Conservation (phyloP, 2,888 invertebrate genomes). For the Tachina lurida region DNA sequence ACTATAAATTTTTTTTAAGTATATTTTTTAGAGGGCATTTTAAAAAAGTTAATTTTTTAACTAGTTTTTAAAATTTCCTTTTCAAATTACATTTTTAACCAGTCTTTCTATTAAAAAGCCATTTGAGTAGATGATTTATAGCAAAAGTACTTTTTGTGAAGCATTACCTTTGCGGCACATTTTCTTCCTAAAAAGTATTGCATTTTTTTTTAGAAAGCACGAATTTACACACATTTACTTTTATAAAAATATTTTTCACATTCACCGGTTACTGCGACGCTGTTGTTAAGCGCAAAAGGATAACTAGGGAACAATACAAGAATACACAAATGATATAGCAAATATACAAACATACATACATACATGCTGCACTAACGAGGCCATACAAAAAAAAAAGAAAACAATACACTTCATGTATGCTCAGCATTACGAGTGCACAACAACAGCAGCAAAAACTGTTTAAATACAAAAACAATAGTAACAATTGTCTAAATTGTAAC, state of each 20-base stretch:
- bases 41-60: no score
- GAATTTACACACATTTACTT: no score
- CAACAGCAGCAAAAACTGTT: constrained; percentile 32
- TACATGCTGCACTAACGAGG: constrained; percentile 31
- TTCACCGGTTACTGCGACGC: not conserved
- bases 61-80: no score
- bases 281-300: constrained; percentile 58
- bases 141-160: no score
- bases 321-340: constrained; percentile 19
- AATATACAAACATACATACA: not conserved
- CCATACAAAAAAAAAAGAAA: constrained; percentile 3
- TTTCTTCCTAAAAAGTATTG: no score
- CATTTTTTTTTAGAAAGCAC: no score
- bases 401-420: not conserved
- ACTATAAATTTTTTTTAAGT: not conserved
- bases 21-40: no score
- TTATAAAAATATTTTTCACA: no score
- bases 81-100: no score
- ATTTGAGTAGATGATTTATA: no score
- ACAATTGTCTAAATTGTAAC: constrained; percentile 76
- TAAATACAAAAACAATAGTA: constrained; percentile 52
- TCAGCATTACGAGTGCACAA: not conserved
- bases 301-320: not conserved
- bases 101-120: no score
- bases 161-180: no score